Conservation (phyloP, 2,797 vertebrate species). For the Cyclopterus lumpus region DNA sequence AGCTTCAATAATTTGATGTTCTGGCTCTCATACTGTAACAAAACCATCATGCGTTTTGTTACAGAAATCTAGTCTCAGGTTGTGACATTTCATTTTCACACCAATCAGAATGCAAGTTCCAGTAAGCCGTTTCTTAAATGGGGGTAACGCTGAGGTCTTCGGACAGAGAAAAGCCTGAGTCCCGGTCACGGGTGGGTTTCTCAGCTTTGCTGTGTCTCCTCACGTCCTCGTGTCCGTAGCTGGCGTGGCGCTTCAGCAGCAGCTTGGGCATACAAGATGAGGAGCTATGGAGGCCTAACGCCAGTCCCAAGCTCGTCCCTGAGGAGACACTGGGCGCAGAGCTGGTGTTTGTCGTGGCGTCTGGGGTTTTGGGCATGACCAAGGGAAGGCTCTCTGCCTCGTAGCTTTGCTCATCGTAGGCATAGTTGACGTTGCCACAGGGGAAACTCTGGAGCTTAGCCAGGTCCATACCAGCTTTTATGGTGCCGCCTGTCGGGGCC, state of each 20-base stretch:
- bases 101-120: slow-evolving; percentile 15
- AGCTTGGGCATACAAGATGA: slow-evolving; percentile 77
- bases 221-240: slow-evolving; percentile 87
- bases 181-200: slow-evolving; percentile 87
- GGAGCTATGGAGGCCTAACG: slow-evolving; percentile 58
- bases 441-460: slow-evolving; percentile 91
- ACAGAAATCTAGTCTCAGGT: slow-evolving; percentile 15
- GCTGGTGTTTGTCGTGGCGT: slow-evolving; percentile 66
- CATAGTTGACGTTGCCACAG: slow-evolving; percentile 92
- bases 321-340: slow-evolving; percentile 63
- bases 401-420: slow-evolving; percentile 88
- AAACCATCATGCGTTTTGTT: slow-evolving; percentile 28
- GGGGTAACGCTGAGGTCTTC: slow-evolving; percentile 92
- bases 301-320: slow-evolving; percentile 53
- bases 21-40: slow-evolving; percentile 1
- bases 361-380: slow-evolving; percentile 69
- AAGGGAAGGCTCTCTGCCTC: slow-evolving; percentile 80
- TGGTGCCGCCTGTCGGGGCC: slow-evolving; percentile 42
- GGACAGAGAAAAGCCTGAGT: slow-evolving; percentile 93
- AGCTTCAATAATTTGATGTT: slow-evolving; percentile 34
- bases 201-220: slow-evolving; percentile 85
- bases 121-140: slow-evolving; percentile 58
- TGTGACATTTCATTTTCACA: slow-evolving; percentile 12
- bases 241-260: slow-evolving; percentile 86
- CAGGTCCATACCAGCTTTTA: slow-evolving; percentile 79